Base-by-base conservation (phyloP, 2,797 vertebrate genomes). In the Sebastes wilsoni region DNA sequence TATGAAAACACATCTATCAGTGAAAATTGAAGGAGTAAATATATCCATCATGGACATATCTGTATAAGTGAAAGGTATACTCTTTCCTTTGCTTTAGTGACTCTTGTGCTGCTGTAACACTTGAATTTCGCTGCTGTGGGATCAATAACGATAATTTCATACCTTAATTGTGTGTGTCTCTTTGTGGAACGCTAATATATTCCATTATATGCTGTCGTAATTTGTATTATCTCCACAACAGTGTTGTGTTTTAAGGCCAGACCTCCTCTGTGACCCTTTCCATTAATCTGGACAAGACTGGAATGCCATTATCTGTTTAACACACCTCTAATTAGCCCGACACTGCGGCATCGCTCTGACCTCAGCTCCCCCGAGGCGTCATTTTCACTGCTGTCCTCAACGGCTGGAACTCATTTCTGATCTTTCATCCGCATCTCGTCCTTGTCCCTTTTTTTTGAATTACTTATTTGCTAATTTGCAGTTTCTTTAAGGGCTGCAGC, bases 311-410 rank as follows among this genome's bases (percentile, higher is more conserved):
- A 72, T 72, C 30, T 28, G 61, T 81, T 78, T 77, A 80, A 77
- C 56, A 69, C 72, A 61, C 75, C 65, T 61, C 52, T 89, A 82
- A 88, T 88, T 86, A 87, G 71, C 59, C 67, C 25, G 66, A 78
- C 61, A 30, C 54, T 34, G 56, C 25, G 58, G 60, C 46, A 55
- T 61, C 6, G 20, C 46, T 36, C 12, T 68, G 80, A 86, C 86
- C 86, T 78, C 49, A 6, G 64, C 52, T 69, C 65, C 62, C 54
- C 62, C 1, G 28, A 10, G 58, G 34, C 18, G 13, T 66, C 30
- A 52, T 67, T 72, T 60, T 62, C 23, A 28, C 18, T 4, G 66
- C 70, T 3, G 38, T 68, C 72, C 73, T 66, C 13, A 23, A 65
- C 46, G 11, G 30, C 66, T 61, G 36, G 14, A 72, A 46, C 3